A percentile compares a stretch with the other conserved stretches of the same genome.
These are phyloP conservation scores for Atherinosoma microstoma DNA, from an alignment of 2,797 vertebrate genomes.

Conservation along the genomic window DNA sequence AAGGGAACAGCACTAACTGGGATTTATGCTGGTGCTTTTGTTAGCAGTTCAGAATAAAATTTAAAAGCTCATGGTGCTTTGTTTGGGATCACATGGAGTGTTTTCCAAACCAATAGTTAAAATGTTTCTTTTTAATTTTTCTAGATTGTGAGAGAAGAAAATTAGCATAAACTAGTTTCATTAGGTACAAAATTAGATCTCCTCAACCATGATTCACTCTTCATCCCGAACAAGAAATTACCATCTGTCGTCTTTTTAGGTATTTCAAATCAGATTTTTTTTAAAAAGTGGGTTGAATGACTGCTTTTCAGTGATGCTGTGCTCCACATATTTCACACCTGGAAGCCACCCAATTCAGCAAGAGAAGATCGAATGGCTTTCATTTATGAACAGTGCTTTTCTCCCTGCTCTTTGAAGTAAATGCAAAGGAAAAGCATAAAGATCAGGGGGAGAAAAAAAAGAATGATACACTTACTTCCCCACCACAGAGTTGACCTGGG, in stretches of 20 bases:
- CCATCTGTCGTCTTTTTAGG: slow-evolving; percentile 1
- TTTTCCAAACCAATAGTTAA: neutral
- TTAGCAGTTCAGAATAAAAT: neutral
- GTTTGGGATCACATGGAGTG: neutral
- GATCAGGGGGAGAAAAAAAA: neutral
- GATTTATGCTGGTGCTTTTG: neutral
- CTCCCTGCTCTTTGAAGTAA: neutral
- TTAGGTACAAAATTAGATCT: neutral
- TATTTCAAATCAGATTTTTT: neutral
- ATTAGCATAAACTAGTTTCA: too few relatives aligned
- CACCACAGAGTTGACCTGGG: slow-evolving; percentile 96
- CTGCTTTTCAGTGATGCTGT: neutral
- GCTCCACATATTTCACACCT: neutral
- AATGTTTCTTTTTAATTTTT: neutral
- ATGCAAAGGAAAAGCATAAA: neutral
- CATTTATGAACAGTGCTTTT: neutral
- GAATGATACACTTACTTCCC: slow-evolving; percentile 91
- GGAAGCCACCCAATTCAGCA: too few relatives aligned
- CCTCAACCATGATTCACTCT: neutral
- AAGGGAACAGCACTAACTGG: neutral
- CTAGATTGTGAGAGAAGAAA: neutral
- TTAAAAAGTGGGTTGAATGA: neutral
- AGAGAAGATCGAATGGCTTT: neutral
- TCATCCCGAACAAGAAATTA: neutral
- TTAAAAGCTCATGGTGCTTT: too few relatives aligned